phyloP scores from a whole-genome alignment of 2,888 invertebrate species.

The Agrochola lota region DNA sequence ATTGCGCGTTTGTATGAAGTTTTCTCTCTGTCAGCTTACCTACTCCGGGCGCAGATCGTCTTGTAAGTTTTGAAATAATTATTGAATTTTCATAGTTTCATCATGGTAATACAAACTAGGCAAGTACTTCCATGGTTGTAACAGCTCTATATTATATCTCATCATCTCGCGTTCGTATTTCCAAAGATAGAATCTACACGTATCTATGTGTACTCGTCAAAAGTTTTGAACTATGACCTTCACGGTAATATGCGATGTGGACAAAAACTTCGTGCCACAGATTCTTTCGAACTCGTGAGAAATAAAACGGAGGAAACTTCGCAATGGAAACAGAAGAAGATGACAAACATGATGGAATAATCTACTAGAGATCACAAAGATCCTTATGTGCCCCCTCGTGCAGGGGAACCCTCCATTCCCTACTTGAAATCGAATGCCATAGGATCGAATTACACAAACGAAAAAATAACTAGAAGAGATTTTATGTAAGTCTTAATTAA shows the following conservation, averaged over 20 bases:
- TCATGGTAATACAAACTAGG: not conserved
- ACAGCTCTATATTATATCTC: not conserved
- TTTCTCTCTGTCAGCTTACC: not conserved
- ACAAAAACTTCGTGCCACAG: no score
- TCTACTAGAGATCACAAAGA: not conserved
- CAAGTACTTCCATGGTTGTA: not conserved
- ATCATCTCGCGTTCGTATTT: not conserved
- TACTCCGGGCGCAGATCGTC: not conserved
- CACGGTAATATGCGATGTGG: not conserved
- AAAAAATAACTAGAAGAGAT: not conserved
- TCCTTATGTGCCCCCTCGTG: not conserved
- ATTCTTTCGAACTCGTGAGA: not conserved
- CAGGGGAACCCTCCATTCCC: not conserved
- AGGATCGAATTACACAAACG: not conserved
- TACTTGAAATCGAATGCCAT: not conserved
- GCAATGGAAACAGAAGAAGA: not conserved
- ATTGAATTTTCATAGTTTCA: not conserved
- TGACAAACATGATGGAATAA: not conserved
- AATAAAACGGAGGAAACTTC: not conserved
- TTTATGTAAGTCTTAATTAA: not conserved
- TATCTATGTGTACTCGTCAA: no score
- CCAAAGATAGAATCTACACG: not conserved
- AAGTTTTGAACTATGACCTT: not conserved
- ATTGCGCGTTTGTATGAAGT: not conserved
- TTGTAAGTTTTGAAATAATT: not conserved